phyloP scores from a whole-genome alignment of 2,888 invertebrate genomes.

The Cryptocephalus moraei region DNA sequence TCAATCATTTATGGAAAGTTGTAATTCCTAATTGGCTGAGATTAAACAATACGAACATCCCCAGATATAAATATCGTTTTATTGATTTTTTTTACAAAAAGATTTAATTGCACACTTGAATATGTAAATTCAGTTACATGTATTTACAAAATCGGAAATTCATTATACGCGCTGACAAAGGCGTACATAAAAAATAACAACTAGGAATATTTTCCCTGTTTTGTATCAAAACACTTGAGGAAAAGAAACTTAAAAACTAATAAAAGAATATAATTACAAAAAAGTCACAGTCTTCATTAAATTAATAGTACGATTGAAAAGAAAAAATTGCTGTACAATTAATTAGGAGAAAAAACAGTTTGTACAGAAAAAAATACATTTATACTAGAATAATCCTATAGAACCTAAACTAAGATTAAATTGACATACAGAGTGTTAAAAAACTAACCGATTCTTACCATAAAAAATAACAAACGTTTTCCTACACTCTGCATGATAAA shows the following conservation, averaged over 20 bases:
- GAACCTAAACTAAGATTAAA: no score
- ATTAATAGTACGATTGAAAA: no score
- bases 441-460: neutral
- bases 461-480: neutral
- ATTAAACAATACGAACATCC: no score
- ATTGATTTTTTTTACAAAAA: slow-evolving; percentile 16
- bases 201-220: slow-evolving; percentile 3
- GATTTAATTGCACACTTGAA: slow-evolving; percentile 22
- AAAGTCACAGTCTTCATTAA: no score
- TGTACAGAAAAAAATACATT: no score
- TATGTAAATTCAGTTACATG: slow-evolving; percentile 17
- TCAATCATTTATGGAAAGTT: no score
- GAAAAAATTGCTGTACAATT: no score
- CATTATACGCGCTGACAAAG: slow-evolving; percentile 3
- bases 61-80: no score
- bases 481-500: neutral
- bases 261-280: no score
- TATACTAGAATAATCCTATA: no score
- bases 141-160: slow-evolving; percentile 9
- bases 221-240: slow-evolving; percentile 8
- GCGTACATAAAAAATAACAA: slow-evolving; percentile 10
- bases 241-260: neutral
- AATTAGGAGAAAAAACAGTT: no score
- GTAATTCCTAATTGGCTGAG: no score
- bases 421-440: neutral